phyloP scores from a whole-genome alignment of 1,140 invertebrate species.

The Periplaneta americana region DNA sequence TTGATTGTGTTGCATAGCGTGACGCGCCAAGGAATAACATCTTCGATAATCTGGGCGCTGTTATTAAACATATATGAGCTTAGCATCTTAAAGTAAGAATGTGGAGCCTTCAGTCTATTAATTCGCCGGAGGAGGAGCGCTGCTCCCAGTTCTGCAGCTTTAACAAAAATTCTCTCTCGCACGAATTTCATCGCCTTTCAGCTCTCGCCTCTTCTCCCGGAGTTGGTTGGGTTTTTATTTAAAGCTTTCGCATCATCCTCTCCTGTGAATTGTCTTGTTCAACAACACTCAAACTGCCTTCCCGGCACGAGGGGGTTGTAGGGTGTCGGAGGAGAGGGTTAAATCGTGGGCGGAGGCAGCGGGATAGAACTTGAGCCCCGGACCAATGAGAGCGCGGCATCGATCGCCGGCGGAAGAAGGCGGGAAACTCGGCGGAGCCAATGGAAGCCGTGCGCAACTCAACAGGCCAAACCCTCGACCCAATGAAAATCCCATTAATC shows the following conservation, averaged over 20 bases:
- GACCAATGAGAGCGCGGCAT: conserved; percentile 3
- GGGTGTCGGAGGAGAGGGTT: neutral
- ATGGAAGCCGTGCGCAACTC: neutral
- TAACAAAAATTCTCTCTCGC: neutral
- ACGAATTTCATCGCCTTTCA: neutral
- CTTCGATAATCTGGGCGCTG: no score
- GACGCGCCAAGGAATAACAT: no score
- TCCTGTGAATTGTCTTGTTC: conserved; percentile 15
- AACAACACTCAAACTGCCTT: conserved; percentile 12
- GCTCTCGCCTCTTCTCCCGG: neutral
- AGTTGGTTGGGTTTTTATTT: conserved; percentile 2
- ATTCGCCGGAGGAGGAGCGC: no score
- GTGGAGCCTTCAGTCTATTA: no score
- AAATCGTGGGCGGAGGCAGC: neutral
- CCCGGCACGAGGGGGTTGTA: neutral
- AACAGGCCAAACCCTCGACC: conserved; percentile 17
- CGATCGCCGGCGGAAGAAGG: neutral
- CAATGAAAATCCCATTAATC: conserved; percentile 20
- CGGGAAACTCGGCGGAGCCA: conserved; percentile 10
- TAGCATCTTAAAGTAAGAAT: no score
- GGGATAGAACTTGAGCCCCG: neutral
- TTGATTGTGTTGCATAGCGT: no score
- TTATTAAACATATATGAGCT: no score
- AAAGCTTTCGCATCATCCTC: neutral
- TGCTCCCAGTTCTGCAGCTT: no score